phyloP scores from a whole-genome alignment of 2,113 vertebrate genomes.

The Hippocampus barbouri region DNA sequence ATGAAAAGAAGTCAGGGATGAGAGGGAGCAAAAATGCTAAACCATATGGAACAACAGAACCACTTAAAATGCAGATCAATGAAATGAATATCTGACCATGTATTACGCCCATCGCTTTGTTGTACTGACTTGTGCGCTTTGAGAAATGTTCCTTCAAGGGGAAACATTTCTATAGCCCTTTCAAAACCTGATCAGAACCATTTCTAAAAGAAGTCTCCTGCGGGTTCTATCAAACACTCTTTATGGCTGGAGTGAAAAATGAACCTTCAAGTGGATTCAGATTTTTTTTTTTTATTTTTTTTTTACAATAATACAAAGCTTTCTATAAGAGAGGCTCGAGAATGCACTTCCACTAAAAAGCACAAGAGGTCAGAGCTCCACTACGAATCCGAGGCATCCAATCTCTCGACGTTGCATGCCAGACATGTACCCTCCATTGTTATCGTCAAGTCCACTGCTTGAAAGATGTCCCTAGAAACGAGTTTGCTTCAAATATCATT shows the following conservation, averaged over 20 bases:
- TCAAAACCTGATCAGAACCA: constrained; percentile 27
- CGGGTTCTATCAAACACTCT: constrained; percentile 26
- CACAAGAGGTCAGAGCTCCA: constrained; percentile 74
- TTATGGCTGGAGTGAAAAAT: constrained; percentile 28
- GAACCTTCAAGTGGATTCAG: constrained; percentile 10
- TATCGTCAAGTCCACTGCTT: constrained; percentile 48
- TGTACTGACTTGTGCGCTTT: constrained; percentile 19
- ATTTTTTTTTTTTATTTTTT: neutral
- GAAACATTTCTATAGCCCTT: constrained; percentile 33
- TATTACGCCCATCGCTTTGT: constrained; percentile 7
- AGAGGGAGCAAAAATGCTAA: constrained; percentile 28
- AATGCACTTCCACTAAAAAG: constrained; percentile 52
- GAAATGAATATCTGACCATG: constrained; percentile 24
- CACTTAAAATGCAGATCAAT: constrained; percentile 8
- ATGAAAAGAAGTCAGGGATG: constrained; percentile 1
- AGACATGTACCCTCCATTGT: constrained; percentile 40
- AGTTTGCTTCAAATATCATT: constrained; percentile 66
- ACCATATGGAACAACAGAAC: constrained; percentile 14
- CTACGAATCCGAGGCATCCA: constrained; percentile 53
- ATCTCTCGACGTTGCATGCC: constrained; percentile 25
- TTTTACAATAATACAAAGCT: constrained; percentile 32
- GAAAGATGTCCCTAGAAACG: constrained; percentile 63
- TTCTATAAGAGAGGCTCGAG: constrained; percentile 4
- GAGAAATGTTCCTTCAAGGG: constrained; percentile 26
- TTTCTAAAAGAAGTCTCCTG: constrained; percentile 17